Conservation (phyloP, 2,888 invertebrate genomes). For the Epirrhoe alternata region DNA sequence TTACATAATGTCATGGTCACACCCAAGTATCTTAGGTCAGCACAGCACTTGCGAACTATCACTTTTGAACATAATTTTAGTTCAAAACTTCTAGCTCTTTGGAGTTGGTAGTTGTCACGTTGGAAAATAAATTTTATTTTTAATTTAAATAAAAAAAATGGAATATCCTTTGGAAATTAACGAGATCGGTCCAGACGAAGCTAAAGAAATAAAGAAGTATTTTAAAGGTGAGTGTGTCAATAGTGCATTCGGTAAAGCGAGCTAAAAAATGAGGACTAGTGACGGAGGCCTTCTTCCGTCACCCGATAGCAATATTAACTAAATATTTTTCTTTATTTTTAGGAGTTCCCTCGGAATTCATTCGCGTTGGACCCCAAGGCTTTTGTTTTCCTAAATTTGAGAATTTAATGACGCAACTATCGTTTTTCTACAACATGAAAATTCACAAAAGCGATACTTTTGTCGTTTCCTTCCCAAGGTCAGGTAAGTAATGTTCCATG, state of each 20-base stretch:
- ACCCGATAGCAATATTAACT: too few relatives aligned
- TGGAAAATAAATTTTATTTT: not conserved
- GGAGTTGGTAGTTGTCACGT: not conserved
- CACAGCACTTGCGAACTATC: too few relatives aligned
- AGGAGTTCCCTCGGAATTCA: conserved; percentile 15
- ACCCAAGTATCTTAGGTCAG: too few relatives aligned
- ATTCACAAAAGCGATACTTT: conserved; percentile 86
- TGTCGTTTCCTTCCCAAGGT: conserved; percentile 88
- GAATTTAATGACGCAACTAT: conserved; percentile 65
- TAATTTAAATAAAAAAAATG: conserved; percentile 12
- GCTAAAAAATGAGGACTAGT: too few relatives aligned
- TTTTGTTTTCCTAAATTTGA: conserved; percentile 26
- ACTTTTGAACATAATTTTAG: too few relatives aligned
- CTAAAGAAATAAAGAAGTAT: conserved; percentile 13
- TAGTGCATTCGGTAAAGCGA: too few relatives aligned
- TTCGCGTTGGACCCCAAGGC: conserved; percentile 28
- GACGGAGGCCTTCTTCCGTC: too few relatives aligned
- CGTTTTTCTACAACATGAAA: conserved; percentile 85
- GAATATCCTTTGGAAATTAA: conserved; percentile 40
- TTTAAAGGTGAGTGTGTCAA: conserved; percentile 17
- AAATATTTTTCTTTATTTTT: conserved; percentile 24
- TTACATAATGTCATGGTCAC: too few relatives aligned
- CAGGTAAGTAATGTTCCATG: conserved; percentile 72
- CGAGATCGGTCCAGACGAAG: conserved; percentile 11
- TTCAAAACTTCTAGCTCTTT: not conserved